Evolutionary conservation across 2,113 vertebrate genomes (phyloP).

Genomic region (Chascanopsetta lugubris): DNA sequence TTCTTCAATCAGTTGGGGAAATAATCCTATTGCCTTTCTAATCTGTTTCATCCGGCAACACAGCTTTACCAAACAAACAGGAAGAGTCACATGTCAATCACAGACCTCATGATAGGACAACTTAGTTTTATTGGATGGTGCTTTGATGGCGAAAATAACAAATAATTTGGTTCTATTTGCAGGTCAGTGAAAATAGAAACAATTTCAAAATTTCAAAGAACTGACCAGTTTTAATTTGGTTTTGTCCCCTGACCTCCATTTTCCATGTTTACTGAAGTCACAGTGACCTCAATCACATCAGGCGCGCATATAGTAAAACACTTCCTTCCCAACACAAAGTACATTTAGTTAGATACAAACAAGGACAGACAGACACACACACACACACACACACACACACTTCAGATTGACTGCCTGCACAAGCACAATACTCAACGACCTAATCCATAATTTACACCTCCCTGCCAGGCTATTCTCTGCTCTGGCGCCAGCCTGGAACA

Average conservation of each 20-base stretch:
- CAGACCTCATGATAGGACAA: too few species aligned
- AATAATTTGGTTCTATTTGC: too few species aligned
- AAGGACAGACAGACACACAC: not conserved
- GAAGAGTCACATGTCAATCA: too few species aligned
- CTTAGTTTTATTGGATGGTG: too few species aligned
- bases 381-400: slow-evolving; percentile 11
- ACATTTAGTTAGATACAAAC: slow-evolving; percentile 9
- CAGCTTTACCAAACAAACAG: too few species aligned
- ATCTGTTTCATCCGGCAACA: too few species aligned
- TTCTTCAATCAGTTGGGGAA: too few species aligned
- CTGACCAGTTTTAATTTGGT: not conserved
- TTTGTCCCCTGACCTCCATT: not conserved
- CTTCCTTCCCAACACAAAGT: slow-evolving; percentile 21
- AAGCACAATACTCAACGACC: slow-evolving; percentile 51
- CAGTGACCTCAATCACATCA: slow-evolving; percentile 8
- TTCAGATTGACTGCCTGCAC: slow-evolving; percentile 35
- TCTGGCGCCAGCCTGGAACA: slow-evolving; percentile 60
- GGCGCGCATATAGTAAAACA: not conserved
- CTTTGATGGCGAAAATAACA: too few species aligned
- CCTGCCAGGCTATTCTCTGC: slow-evolving; percentile 65
- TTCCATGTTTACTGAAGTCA: not conserved
- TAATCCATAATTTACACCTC: slow-evolving; percentile 80
- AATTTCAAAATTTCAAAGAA: too few species aligned
- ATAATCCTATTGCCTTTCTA: too few species aligned
- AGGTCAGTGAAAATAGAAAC: too few species aligned